A percentile compares a stretch with the other conserved stretches of the same genome.
Evolutionary conservation across 37 sponge, comb jelly and placozoan species (phyloP).

Genomic region (Halichondria panicea): DNA sequence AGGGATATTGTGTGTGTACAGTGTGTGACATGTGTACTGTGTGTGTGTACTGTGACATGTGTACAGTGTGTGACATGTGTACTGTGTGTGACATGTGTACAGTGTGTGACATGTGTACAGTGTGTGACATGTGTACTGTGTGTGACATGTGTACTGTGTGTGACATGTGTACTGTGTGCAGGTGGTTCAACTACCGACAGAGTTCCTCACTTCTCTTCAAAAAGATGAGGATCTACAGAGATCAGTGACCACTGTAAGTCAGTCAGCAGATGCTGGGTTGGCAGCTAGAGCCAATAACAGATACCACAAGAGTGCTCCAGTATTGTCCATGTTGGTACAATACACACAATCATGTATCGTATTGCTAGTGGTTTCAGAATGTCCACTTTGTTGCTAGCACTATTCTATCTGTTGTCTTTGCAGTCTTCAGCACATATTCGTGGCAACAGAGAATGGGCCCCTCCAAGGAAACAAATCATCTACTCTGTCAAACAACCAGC

Average conservation of each 20-base stretch:
- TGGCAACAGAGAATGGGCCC: constrained; percentile 94
- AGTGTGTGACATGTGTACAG: neutral
- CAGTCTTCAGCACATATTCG: constrained; percentile 53
- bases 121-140: neutral
- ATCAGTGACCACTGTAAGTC: constrained; percentile 44
- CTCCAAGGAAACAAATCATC: constrained; percentile 93
- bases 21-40: neutral
- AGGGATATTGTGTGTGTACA: neutral
- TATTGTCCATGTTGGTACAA: too few species aligned
- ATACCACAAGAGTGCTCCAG: too few species aligned
- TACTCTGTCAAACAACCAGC: constrained; percentile 69
- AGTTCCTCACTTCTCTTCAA: constrained; percentile 50
- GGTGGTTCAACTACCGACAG: constrained; percentile 45
- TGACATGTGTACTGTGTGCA: neutral
- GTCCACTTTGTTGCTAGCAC: neutral
- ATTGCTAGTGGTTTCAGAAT: too few species aligned
- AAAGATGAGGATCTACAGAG: constrained; percentile 41
- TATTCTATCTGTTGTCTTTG: neutral
- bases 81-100: neutral
- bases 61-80: neutral
- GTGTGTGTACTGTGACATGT: neutral
- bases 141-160: neutral
- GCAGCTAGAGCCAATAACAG: neutral
- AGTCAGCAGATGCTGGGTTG: neutral
- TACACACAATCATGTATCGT: too few species aligned